phyloP scores from a whole-genome alignment of 1,140 invertebrate species.

The Drosophila burlai region DNA sequence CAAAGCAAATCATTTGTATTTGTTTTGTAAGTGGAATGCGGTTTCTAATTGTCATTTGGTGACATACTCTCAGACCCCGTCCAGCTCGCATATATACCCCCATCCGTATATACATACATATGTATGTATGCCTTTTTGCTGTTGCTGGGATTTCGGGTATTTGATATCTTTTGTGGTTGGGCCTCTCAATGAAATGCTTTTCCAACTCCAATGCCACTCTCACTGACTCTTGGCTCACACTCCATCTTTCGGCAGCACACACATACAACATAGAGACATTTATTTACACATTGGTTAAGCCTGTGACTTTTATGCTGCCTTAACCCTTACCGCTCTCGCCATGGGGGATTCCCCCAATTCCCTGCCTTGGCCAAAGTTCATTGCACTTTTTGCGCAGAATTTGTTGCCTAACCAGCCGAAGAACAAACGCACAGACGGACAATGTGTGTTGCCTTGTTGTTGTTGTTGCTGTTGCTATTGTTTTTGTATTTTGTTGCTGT shows the following conservation, averaged over 20 bases:
- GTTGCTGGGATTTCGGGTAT: constrained; percentile 55
- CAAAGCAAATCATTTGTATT: not conserved
- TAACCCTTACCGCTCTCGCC: constrained; percentile 11
- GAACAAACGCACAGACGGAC: constrained; percentile 78
- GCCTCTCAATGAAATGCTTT: constrained; percentile 52
- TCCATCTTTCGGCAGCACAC: not conserved
- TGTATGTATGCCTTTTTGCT: constrained; percentile 5
- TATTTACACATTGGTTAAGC: constrained; percentile 53
- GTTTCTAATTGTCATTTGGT: constrained; percentile 5
- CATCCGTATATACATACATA: not conserved
- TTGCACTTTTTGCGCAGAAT: constrained; percentile 81
- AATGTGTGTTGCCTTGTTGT: constrained; percentile 38
- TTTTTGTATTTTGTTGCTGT: constrained; percentile 32
- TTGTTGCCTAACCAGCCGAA: constrained; percentile 82
- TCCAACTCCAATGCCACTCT: constrained; percentile 46
- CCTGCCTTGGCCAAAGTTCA: constrained; percentile 66
- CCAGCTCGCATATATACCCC: no score
- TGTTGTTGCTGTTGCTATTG: constrained; percentile 12
- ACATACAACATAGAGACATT: constrained; percentile 27
- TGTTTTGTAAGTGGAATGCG: not conserved
- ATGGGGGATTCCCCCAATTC: constrained; percentile 49
- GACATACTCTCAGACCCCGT: not conserved
- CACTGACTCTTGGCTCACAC: constrained; percentile 1
- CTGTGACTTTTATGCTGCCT: constrained; percentile 44
- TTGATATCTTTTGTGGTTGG: constrained; percentile 65